phyloP scores from a whole-genome alignment of 2,797 vertebrate species.

The Platalea minor region DNA sequence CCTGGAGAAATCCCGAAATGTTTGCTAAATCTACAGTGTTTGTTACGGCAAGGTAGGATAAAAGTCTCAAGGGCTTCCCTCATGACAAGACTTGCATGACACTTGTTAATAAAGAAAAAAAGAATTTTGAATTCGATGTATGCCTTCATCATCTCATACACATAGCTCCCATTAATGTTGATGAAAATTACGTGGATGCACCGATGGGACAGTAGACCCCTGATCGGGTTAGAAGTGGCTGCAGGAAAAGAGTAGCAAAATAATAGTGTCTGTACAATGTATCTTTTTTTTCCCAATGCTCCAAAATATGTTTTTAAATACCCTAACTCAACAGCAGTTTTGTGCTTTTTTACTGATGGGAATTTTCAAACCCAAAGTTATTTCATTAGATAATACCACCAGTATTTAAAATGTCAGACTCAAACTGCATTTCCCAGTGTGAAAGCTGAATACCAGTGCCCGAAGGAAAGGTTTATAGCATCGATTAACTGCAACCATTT shows the following conservation, averaged over 20 bases:
- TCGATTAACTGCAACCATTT: slow-evolving; percentile 61
- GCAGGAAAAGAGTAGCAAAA: background rate
- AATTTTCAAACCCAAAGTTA: slow-evolving; percentile 19
- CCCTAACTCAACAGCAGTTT: background rate
- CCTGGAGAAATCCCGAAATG: background rate
- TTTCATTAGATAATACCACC: slow-evolving; percentile 35
- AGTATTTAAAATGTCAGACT: slow-evolving; percentile 56
- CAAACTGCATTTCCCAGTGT: slow-evolving; percentile 32
- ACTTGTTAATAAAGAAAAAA: background rate
- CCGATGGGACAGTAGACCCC: background rate
- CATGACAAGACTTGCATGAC: background rate
- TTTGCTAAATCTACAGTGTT: background rate
- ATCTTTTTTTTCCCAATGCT: background rate
- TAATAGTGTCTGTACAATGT: background rate
- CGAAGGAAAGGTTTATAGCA: slow-evolving; percentile 65
- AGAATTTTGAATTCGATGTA: background rate
- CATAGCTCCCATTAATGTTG: background rate
- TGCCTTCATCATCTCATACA: background rate
- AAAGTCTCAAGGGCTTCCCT: background rate
- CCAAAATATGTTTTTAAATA: background rate
- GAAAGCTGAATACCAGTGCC: slow-evolving; percentile 41
- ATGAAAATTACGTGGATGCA: background rate
- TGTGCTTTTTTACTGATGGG: background rate
- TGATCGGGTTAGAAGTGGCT: background rate
- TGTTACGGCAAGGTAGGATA: background rate